Evolutionary conservation across 2,888 invertebrate genomes (phyloP), one percentile per base, ranked within the genome.

Genomic region (Oligia fasciuncula): DNA sequence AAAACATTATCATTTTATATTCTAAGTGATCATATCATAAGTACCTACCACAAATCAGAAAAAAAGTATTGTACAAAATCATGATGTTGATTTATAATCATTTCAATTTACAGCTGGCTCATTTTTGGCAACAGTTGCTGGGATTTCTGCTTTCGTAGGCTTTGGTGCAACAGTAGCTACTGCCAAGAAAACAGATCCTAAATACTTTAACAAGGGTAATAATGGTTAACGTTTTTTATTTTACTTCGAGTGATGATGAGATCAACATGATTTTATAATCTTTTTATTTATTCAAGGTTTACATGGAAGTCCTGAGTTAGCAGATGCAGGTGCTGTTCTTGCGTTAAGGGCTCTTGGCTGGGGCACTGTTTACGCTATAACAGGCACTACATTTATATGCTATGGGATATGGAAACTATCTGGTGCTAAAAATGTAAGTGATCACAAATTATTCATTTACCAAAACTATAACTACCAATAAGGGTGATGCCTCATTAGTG

Each of bases 341-440:
- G 99, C 99, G 0, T 86, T 98, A 75, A 97, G 98, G 92, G 99
- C 99, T 0, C 96, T 99, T 0, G 98, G 98, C 13, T 98, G 98
- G 98, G 99, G 99, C 4, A 98, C 98, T 0, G 86, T 99, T 0
- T 99, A 98, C 95, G 99, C 99, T 0, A 95, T 99, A n/a, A 96
- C 98, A 60, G 99, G 99, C 0, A 98, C 99, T 77, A 97, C 98
- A 14, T 94, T 98, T 73, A 94, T 99, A 75, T 98, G 98, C 92
- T 99, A 98, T 94, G 97, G 98, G 19, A 97, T 99, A 80, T 99
- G 99, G 98, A 99, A 99, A 95, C 91, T 99, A 23, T 98, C 99
- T 65, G 99, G 99, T 77, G 99, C 99, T 46, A 97, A 97, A 91
- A 97, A 98, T 97, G 98, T 99, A 97, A 97, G 97, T 66, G 17